Percentiles rank a stretch among this genome's conserved stretches.
Conservation (phyloP, 2,113 vertebrate species). For the Odocoileus virginianus region DNA sequence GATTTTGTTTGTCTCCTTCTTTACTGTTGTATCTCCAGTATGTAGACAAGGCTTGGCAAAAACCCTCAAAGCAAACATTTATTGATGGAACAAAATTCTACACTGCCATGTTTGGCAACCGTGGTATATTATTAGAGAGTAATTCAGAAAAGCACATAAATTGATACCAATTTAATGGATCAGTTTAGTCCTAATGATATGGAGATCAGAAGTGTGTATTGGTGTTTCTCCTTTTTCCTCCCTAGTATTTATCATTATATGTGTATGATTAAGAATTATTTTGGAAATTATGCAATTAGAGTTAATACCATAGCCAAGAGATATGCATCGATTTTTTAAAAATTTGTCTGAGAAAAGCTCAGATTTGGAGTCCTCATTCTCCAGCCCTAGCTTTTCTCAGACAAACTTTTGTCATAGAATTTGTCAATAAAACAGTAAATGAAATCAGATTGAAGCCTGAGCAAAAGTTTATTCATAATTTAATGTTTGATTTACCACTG, state of each 20-base stretch:
- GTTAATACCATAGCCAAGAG: conserved; percentile 6
- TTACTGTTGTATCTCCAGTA: neutral
- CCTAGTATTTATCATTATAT: neutral
- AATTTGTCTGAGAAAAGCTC: conserved; percentile 36
- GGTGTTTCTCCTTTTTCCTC: neutral
- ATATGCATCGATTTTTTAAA: neutral
- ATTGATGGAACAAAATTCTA: neutral
- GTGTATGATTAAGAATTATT: conserved; percentile 14
- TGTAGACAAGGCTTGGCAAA: neutral
- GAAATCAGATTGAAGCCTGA: neutral
- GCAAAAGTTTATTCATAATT: conserved; percentile 2
- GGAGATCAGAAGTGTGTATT: neutral
- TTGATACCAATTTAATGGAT: neutral
- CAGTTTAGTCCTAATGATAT: neutral
- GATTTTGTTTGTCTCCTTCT: neutral
- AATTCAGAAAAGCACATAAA: neutral
- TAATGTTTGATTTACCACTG: conserved; percentile 23
- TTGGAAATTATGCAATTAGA: conserved; percentile 1
- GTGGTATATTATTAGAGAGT: neutral
- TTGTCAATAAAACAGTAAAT: neutral
- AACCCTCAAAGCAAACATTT: neutral
- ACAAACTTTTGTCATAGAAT: neutral
- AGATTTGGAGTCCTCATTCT: neutral
- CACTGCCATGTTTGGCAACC: neutral
- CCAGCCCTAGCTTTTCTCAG: neutral